phyloP scores from a whole-genome alignment of 1,140 invertebrate genomes.

The Conus ventricosus region DNA sequence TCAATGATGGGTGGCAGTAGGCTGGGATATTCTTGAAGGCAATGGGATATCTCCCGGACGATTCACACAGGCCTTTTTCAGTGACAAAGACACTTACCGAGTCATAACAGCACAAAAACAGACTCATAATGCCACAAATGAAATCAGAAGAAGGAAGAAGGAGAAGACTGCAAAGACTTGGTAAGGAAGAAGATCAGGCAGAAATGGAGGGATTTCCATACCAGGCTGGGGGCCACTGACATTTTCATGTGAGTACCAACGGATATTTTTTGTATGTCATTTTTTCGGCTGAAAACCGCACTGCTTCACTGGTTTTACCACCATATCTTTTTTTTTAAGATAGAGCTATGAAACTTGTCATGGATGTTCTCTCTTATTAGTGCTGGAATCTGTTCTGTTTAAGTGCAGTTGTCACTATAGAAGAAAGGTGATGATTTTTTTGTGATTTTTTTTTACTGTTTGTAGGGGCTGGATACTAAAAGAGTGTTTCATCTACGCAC shows the following conservation, averaged over 20 bases:
- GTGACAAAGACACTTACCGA: neutral
- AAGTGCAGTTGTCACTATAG: too few species aligned
- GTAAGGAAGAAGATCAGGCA: neutral
- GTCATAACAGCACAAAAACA: slow-evolving; percentile 20
- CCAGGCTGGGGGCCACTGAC: neutral
- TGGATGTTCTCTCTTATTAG: too few species aligned
- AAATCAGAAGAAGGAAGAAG: neutral
- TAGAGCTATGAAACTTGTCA: too few species aligned
- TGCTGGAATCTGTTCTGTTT: too few species aligned
- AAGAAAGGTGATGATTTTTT: too few species aligned
- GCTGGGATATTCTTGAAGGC: neutral
- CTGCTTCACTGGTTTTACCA: neutral
- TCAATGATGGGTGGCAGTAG: neutral
- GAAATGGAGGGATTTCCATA: neutral
- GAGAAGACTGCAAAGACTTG: neutral
- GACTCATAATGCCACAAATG: neutral
- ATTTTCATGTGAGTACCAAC: neutral
- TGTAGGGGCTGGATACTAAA: neutral
- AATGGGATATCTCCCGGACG: neutral
- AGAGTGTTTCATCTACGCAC: neutral
- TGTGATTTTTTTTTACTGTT: too few species aligned
- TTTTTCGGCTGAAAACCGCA: neutral
- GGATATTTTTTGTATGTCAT: neutral
- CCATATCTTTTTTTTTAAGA: slow-evolving; percentile 4
- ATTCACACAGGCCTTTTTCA: neutral